Conservation (phyloP, 2,113 vertebrate genomes). For the Tragelaphus buxtoni region DNA sequence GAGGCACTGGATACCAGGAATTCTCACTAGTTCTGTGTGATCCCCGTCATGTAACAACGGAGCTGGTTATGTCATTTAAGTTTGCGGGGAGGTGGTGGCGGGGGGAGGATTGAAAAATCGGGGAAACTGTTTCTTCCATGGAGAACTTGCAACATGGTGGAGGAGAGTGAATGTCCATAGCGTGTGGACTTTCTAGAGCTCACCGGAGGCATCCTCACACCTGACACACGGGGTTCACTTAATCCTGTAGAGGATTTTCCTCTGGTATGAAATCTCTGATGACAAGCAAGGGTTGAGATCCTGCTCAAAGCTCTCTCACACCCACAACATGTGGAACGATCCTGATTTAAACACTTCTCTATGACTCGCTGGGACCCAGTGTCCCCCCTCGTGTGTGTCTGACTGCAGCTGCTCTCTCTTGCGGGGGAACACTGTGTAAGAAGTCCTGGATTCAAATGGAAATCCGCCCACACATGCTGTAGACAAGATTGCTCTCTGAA, state of each 20-base stretch:
- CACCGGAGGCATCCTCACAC: neutral
- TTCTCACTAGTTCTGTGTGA: neutral
- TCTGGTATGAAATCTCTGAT: neutral
- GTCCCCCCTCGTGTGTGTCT: fast-evolving
- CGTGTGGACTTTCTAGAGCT: neutral
- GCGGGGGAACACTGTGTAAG: neutral
- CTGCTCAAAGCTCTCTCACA: neutral
- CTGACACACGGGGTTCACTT: fast-evolving
- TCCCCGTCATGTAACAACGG: fast-evolving
- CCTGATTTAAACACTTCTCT: neutral
- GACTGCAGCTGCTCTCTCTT: neutral
- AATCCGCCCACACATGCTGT: neutral
- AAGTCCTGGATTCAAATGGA: neutral
- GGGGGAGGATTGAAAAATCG: neutral
- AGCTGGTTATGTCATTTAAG: fast-evolving
- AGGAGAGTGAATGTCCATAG: too few species aligned
- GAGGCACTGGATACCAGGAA: neutral
- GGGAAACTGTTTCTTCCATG: neutral
- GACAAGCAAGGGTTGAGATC: neutral
- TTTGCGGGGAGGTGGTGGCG: neutral
- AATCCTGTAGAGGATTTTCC: neutral
- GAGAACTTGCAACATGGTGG: too few species aligned
- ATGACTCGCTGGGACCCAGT: too few species aligned
- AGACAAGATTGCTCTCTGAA: neutral
- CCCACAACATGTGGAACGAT: fast-evolving